These are phyloP conservation scores for Macropis europaea DNA, from an alignment of 2,888 invertebrate genomes.

Conservation along the genomic window DNA sequence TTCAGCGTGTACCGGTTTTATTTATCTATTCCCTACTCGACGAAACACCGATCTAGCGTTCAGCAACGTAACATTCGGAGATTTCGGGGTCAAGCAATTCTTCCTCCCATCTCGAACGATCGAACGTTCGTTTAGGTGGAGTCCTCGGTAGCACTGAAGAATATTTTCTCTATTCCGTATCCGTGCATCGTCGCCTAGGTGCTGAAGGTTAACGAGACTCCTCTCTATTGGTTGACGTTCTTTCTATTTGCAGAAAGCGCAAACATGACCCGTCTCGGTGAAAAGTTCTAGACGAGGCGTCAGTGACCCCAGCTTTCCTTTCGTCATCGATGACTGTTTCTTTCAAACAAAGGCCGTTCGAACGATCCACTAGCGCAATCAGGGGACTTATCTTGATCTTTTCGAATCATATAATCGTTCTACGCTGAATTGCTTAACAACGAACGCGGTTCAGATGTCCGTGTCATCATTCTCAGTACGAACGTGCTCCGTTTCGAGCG, in stretches of 20 bases:
- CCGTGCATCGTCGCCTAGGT: too few species aligned
- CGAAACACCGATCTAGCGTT: neutral
- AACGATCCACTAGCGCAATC: too few species aligned
- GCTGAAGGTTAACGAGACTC: conserved; percentile 18
- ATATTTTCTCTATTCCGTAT: neutral
- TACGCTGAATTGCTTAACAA: too few species aligned
- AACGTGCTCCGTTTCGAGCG: neutral
- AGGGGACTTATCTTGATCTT: too few species aligned
- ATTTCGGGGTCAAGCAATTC: too few species aligned
- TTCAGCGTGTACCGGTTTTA: neutral
- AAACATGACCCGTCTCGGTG: conserved; percentile 27
- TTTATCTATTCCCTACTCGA: too few species aligned
- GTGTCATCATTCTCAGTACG: neutral
- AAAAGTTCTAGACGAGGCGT: conserved; percentile 6
- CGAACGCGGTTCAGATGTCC: too few species aligned
- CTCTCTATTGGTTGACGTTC: neutral
- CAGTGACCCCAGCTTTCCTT: conserved; percentile 26
- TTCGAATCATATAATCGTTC: too few species aligned
- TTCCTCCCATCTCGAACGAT: too few species aligned
- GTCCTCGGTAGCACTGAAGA: neutral
- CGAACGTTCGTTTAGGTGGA: too few species aligned
- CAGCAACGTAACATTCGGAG: neutral
- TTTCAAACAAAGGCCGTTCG: neutral
- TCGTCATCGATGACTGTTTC: neutral
- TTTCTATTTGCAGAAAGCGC: conserved; percentile 49